These are phyloP conservation scores for Cygnus olor DNA, from an alignment of 2,797 vertebrate species.

Conservation along the genomic window DNA sequence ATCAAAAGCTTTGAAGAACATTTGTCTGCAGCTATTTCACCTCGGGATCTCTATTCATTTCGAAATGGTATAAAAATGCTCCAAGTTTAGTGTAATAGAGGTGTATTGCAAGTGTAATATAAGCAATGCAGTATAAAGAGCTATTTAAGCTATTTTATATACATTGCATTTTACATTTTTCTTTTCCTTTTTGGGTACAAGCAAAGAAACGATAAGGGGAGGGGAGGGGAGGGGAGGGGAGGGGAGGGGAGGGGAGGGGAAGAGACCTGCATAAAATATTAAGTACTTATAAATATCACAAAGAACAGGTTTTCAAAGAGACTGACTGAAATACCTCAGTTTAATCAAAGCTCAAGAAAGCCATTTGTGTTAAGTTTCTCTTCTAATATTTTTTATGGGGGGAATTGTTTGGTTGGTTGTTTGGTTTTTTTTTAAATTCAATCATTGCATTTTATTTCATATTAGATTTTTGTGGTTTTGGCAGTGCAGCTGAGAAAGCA, in stretches of 20 bases:
- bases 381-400: neutral
- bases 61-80: neutral
- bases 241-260: too few species aligned
- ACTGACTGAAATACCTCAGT: neutral
- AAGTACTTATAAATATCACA: neutral
- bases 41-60: neutral
- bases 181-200: neutral
- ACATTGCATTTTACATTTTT: neutral
- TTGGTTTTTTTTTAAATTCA: neutral
- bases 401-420: too few species aligned
- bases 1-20: neutral
- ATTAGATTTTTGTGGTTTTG: neutral
- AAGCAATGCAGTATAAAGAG: neutral
- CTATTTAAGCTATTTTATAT: neutral
- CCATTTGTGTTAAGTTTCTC: neutral
- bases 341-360: constrained; percentile 22
- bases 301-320: neutral
- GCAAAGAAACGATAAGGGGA: neutral
- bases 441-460: neutral
- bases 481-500: neutral
- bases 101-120: neutral
- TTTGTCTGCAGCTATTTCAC: neutral
- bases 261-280: neutral
- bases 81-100: neutral
- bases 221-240: too few species aligned